Evolutionary conservation across 2,113 vertebrate species (phyloP).

Genomic region (Gallinago undulata): DNA sequence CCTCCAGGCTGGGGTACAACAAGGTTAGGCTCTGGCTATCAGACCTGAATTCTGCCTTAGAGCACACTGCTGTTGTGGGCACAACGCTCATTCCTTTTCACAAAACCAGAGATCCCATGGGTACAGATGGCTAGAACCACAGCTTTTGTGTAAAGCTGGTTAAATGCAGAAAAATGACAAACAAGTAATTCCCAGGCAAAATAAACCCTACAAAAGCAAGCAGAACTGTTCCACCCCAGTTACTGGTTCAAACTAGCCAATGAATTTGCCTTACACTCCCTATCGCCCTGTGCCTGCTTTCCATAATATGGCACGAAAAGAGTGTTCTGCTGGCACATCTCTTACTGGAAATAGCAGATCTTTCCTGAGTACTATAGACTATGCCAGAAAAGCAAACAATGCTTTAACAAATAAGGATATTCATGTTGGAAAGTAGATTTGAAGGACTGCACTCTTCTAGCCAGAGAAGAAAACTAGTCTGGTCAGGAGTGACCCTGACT

Average conservation of each 20-base stretch:
- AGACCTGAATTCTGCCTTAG: neutral
- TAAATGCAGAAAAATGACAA: neutral
- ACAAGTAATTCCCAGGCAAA: neutral
- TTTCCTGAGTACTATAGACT: neutral
- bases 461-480: neutral
- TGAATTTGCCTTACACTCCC: neutral
- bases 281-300: neutral
- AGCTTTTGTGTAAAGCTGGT: neutral
- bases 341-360: neutral
- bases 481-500: neutral
- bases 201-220: neutral
- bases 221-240: neutral
- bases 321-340: neutral
- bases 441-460: neutral
- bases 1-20: neutral
- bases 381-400: conserved; percentile 26
- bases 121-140: neutral
- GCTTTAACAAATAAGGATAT: neutral
- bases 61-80: neutral
- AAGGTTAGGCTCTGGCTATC: neutral
- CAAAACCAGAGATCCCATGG: neutral
- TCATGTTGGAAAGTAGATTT: neutral
- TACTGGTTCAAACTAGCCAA: neutral
- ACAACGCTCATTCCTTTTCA: neutral
- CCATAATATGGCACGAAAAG: neutral